Evolutionary conservation across 2,113 vertebrate species (phyloP).

Genomic region (Gobio gobio): DNA sequence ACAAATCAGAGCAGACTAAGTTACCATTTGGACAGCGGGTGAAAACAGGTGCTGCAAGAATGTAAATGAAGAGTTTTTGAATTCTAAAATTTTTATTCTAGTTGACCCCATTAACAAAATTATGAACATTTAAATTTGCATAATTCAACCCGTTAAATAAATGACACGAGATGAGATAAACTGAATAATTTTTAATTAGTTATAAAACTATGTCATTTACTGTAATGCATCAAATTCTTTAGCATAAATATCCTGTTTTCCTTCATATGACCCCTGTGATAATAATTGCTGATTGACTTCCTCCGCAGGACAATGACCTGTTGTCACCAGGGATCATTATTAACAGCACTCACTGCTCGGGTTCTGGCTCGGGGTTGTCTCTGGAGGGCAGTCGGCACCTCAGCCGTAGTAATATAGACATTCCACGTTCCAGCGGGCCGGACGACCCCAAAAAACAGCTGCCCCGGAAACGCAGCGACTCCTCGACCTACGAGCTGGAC

Average conservation of each 20-base stretch:
- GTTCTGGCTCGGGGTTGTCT: constrained; percentile 69
- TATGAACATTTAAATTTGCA: too few species aligned
- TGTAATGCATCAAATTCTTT: neutral
- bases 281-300: constrained; percentile 23
- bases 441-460: constrained; percentile 90
- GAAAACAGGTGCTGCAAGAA: too few species aligned
- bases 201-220: neutral
- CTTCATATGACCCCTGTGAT: neutral
- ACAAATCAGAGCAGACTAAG: too few species aligned
- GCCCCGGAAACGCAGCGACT: constrained; percentile 95
- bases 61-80: too few species aligned
- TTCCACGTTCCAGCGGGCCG: constrained; percentile 84
- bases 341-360: constrained; percentile 80
- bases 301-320: constrained; percentile 87
- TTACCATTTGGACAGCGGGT: too few species aligned
- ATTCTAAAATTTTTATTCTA: too few species aligned
- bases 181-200: neutral
- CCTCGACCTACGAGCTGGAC: constrained; percentile 95
- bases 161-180: neutral
- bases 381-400: constrained; percentile 92
- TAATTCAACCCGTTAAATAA: neutral
- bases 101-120: too few species aligned
- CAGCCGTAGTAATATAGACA: constrained; percentile 96
- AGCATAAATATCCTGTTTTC: neutral
- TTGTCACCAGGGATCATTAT: constrained; percentile 89